Base-by-base conservation (phyloP, 2,888 invertebrate species). In the Dromius quadrimaculatus region DNA sequence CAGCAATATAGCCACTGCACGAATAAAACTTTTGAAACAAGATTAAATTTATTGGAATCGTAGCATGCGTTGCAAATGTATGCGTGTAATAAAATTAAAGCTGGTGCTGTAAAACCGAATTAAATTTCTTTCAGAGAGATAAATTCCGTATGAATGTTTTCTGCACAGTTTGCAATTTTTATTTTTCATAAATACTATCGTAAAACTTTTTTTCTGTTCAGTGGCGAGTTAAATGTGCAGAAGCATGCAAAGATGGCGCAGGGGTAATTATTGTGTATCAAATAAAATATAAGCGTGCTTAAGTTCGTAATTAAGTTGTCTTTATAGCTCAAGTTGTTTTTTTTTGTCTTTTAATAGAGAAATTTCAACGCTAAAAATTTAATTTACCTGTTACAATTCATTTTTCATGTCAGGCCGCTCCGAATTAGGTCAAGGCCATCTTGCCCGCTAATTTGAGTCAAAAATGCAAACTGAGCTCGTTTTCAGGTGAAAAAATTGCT, bases 21-120 rank as follows among this genome's bases (percentile, higher is more conserved):
- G 15, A 59, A 59, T 59, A 59, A 59, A 59, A 54, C 36, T 59
- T 59, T 59, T 36, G 59, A 59, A 59, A 59, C 59, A 59, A 59
- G 59, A 59, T 59, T 59, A 59, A 59, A 59, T 59, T 59, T 59
- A 59, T 34, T 59, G n/a, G 34, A 59, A 34, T 59, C 11, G 34
- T 36, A 36, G 59, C 19, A 36, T 59, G 59, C 59, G 59, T 59
- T 59, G 36, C 36, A 59, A 59, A 59, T 59, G 64, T 65, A 38
- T 65, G 65, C 38, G 38, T 61, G 54, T 65, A 65, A 65, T 65
- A 65, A 65, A 65, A 65, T 65, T 65, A 65, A 65, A 65, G 54
- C 54, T 54, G 34, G 17, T 38, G 65, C 38, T 65, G 65, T 65
- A 65, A 65, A 65, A 65, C 50, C 34, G 54, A 65, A 65, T 65